Percentiles rank a stretch among this genome's conserved stretches.
These are phyloP conservation scores for Camptogramma bilineatum DNA, from an alignment of 2,888 invertebrate genomes.

Conservation along the genomic window DNA sequence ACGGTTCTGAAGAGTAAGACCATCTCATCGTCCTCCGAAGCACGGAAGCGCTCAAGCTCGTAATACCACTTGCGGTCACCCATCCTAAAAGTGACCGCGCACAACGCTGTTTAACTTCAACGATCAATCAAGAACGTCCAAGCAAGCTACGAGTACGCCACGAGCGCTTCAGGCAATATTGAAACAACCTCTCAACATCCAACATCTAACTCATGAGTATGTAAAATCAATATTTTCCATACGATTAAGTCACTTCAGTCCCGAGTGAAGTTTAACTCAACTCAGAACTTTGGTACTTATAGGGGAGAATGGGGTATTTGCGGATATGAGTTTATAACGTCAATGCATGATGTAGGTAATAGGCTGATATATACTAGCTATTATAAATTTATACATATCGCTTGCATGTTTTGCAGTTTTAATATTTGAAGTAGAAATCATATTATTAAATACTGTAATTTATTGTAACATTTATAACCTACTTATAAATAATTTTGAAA, in stretches of 20 bases:
- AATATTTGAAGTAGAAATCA: neutral
- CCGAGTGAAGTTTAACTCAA: slow-evolving; percentile 19
- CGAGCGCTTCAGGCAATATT: slow-evolving; percentile 13
- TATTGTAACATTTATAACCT: no score
- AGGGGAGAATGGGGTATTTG: slow-evolving; percentile 15
- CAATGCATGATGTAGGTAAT: slow-evolving; percentile 7
- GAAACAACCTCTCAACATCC: neutral
- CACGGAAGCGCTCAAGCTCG: no score
- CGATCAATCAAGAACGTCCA: no score
- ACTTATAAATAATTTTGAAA: no score
- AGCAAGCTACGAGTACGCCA: no score
- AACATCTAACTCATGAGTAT: neutral
- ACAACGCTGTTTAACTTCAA: no score
- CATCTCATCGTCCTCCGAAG: no score
- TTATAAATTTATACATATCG: neutral
- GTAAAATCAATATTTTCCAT: slow-evolving; percentile 27
- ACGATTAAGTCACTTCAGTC: slow-evolving; percentile 23
- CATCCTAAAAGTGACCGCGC: no score
- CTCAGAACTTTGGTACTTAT: slow-evolving; percentile 18
- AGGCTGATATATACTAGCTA: neutral
- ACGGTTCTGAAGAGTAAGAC: no score
- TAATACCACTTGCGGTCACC: no score
- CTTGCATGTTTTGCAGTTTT: neutral
- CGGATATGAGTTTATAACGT: slow-evolving; percentile 10
- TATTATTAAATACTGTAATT: no score